Evolutionary conservation across 2,113 vertebrate species (phyloP).

Genomic region (Spheniscus mendiculus): DNA sequence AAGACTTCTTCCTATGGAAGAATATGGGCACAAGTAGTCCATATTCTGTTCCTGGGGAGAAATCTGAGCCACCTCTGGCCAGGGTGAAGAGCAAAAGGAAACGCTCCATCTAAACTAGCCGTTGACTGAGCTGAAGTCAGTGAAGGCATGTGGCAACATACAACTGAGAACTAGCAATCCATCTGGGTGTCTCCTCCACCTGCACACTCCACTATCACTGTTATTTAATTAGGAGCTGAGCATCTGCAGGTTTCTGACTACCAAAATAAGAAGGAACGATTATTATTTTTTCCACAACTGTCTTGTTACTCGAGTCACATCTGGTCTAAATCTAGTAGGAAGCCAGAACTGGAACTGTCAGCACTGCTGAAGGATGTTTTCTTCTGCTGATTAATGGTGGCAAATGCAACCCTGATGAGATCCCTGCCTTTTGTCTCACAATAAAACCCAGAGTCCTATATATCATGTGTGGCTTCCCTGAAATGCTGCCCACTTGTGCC

Average conservation of each 20-base stretch:
- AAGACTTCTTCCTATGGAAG: too few relatives aligned
- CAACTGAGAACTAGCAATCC: not conserved
- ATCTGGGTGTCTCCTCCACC: not conserved
- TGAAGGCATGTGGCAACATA: not conserved
- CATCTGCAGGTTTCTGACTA: not conserved
- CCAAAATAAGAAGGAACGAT: not conserved
- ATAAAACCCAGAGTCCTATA: not conserved
- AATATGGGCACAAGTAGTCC: not conserved
- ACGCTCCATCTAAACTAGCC: not conserved
- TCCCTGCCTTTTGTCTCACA: not conserved
- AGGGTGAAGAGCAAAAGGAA: not conserved
- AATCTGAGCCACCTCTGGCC: not conserved
- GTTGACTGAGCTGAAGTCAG: not conserved
- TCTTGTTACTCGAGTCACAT: not conserved
- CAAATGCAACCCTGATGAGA: not conserved
- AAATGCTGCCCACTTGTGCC: not conserved
- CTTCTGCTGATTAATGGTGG: not conserved
- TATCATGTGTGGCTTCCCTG: not conserved
- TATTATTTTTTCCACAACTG: not conserved
- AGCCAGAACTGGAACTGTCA: not conserved
- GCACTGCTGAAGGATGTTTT: not conserved
- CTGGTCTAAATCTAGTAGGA: constrained; percentile 17
- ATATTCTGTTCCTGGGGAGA: not conserved
- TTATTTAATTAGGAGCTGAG: not conserved
- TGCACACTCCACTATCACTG: not conserved